Conservation (phyloP, 2,888 invertebrate species). For the Thera britannica region DNA sequence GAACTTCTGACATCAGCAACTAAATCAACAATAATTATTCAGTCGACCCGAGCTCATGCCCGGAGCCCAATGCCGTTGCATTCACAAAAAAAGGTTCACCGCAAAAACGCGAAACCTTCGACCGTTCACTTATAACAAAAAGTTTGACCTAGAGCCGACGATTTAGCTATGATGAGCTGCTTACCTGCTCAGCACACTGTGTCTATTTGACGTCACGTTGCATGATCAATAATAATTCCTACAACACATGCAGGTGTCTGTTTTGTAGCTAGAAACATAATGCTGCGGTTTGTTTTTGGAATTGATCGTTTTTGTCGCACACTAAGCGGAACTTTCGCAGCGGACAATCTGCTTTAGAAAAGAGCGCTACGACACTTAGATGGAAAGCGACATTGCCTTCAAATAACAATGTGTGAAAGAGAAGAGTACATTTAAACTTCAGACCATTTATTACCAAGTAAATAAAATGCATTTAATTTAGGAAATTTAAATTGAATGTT, state of each 20-base stretch:
- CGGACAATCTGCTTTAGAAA: not conserved
- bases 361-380: not conserved
- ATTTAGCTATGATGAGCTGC: conserved; percentile 39
- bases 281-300: conserved; percentile 1
- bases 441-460: too few relatives aligned
- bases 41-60: conserved; percentile 15
- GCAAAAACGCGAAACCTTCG: conserved; percentile 59
- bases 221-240: conserved; percentile 8
- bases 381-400: too few relatives aligned
- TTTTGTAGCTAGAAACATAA: conserved; percentile 19
- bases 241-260: not conserved
- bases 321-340: not conserved
- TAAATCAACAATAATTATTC: conserved; percentile 8
- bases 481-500: not conserved
- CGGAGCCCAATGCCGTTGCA: conserved; percentile 36
- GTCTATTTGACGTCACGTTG: conserved; percentile 13
- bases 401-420: too few relatives aligned
- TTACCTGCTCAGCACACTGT: conserved; percentile 33
- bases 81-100: conserved; percentile 40
- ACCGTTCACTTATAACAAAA: conserved; percentile 57
- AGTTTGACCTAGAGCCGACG: conserved; percentile 58
- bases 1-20: conserved; percentile 2
- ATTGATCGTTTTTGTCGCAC: not conserved
- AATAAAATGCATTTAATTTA: too few relatives aligned
- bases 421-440: too few relatives aligned